Evolutionary conservation across 1,140 invertebrate genomes (phyloP).

Genomic region (Chelonus insularis): DNA sequence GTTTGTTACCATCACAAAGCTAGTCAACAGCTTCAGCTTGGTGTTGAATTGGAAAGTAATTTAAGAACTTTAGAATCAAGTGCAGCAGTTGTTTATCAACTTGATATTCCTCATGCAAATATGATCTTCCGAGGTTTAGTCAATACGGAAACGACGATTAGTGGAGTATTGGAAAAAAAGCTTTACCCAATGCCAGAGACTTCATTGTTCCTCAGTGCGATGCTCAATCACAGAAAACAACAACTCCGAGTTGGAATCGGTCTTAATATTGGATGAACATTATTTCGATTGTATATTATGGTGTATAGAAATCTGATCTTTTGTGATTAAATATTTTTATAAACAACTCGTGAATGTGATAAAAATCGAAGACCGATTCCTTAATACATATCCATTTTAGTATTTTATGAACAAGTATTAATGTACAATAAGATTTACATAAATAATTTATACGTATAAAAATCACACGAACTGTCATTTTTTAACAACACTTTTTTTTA

Average conservation of each 20-base stretch:
- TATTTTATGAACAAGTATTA: no score
- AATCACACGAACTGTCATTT: no score
- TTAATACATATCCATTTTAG: no score
- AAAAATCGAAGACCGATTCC: no score
- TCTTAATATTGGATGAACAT: conserved; percentile 62
- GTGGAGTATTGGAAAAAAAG: conserved; percentile 75
- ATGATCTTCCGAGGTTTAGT: conserved; percentile 70
- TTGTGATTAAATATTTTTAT: no score
- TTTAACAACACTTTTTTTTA: neutral
- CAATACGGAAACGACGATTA: conserved; percentile 74
- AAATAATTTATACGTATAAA: neutral
- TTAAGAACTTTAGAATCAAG: conserved; percentile 67
- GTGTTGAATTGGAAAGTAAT: conserved; percentile 66
- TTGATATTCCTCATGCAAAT: conserved; percentile 75
- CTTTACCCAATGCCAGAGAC: conserved; percentile 69
- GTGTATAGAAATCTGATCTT: no score
- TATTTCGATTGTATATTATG: no score
- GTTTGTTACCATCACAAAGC: conserved; percentile 74
- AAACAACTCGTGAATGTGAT: no score
- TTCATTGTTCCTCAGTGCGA: conserved; percentile 70
- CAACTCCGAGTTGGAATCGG: conserved; percentile 66
- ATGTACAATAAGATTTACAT: neutral
- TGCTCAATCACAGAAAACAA: conserved; percentile 71
- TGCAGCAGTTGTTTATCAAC: conserved; percentile 74
- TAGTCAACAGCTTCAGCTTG: conserved; percentile 69